Base-by-base conservation (phyloP, 2,888 invertebrate species). In the Parthenolecanium corni region DNA sequence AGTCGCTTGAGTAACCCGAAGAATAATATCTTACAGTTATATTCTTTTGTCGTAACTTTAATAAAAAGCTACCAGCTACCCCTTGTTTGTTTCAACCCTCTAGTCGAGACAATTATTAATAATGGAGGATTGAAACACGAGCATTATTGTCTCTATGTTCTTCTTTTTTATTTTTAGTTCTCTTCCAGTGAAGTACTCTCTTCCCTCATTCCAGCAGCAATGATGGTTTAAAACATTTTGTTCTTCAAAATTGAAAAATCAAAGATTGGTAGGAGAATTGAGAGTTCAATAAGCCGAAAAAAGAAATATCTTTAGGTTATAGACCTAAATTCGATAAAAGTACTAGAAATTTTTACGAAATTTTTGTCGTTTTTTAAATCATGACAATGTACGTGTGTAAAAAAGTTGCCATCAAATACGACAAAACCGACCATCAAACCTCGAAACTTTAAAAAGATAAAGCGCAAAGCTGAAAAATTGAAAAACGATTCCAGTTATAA, bases 1-100 rank as follows among this genome's bases (percentile, higher is more conserved):
- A 31, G 31, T 31, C 31, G 31, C 31, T 31, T 31, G 31, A 31
- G 31, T 6, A 31, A 31, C 31, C 9, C 53, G 53, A 20, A 53
- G 40, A 20, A 40, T 53, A 53, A 42, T 53, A 53, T 53, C 36
- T 40, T 36, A 53, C 16, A 21, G 53, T 53, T 40, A 53, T 53
- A 53, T 53, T 53, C 53, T 42, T 53, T 53, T 53, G 53, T 53
- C 53, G 38, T 53, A 40, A 40, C 40, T 53, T 53, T 53, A 53
- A 53, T 53, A 53, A 53, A 53, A 53, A 53, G 42, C 42, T 40
- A 31, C 31, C 31, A 31, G 31, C 31, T 31, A 31, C 23, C 42
- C 53, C 40, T 40, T 53, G 42, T 53, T 40, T 42, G 53, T n/a
- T 53, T 18, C 6, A 20, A 23, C 16, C 40, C 40, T 53, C 40